phyloP scores from a whole-genome alignment of 23 tunicate genomes.

The Styela plicata region DNA sequence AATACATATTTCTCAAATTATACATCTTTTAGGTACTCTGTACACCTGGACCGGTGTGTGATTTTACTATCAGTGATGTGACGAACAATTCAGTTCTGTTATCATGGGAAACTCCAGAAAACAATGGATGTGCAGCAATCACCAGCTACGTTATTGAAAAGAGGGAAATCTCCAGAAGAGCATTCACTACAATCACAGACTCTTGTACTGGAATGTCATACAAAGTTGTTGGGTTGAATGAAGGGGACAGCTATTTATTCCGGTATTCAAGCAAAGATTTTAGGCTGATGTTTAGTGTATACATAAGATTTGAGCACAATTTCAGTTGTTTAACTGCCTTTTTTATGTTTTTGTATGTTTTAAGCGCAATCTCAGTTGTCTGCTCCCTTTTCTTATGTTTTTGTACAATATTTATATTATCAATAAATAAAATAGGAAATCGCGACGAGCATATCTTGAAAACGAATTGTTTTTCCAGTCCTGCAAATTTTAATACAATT shows the following conservation, averaged over 20 bases:
- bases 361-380: no score
- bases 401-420: no score
- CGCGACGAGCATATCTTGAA: no score
- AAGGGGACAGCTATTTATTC: constrained; percentile 82
- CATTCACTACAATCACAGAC: constrained; percentile 75
- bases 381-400: no score
- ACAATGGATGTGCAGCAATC: constrained; percentile 73
- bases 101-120: constrained; percentile 74
- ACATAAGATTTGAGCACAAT: no score
- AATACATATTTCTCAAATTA: no score
- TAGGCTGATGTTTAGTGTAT: no score
- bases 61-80: constrained; percentile 54
- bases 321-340: no score
- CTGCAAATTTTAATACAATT: not conserved
- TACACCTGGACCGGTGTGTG: constrained; percentile 85
- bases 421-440: no score
- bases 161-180: constrained; percentile 73
- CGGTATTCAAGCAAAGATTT: no score
- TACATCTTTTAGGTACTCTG: constrained; percentile 57
- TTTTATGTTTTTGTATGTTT: no score
- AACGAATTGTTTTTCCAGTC: no score
- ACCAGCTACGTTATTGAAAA: constrained; percentile 88
- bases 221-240: constrained; percentile 48
- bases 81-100: constrained; percentile 40
- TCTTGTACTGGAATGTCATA: constrained; percentile 54